These are phyloP conservation scores for Diogma glabrata DNA, from an alignment of 2,888 invertebrate genomes.

Conservation along the genomic window DNA sequence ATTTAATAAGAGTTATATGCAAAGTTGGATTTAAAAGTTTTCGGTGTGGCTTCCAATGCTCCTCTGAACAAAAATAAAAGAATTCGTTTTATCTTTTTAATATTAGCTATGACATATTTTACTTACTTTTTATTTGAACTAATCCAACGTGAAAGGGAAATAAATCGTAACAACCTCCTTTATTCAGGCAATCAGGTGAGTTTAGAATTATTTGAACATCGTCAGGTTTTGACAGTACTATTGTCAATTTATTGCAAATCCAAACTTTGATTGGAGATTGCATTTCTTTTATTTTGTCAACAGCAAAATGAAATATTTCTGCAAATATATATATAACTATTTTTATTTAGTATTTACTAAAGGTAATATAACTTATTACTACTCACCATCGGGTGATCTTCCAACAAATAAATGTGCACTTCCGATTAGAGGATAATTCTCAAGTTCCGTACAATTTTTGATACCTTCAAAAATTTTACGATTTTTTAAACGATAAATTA, in stretches of 20 bases:
- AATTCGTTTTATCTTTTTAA: too few relatives aligned
- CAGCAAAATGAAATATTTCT: too few relatives aligned
- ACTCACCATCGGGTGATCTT: background rate
- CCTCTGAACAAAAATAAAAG: too few relatives aligned
- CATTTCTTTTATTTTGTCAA: too few relatives aligned
- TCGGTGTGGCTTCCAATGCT: background rate
- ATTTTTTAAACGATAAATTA: background rate
- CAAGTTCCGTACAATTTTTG: background rate
- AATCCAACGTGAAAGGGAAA: background rate
- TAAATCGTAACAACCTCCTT: background rate
- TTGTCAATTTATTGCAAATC: background rate
- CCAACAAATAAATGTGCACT: background rate
- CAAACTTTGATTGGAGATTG: background rate
- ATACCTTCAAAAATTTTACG: background rate
- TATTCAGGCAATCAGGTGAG: background rate
- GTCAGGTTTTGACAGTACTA: background rate
- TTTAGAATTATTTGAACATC: background rate
- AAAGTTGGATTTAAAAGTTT: conserved; percentile 4
- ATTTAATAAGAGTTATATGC: background rate
- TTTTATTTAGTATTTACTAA: too few relatives aligned
- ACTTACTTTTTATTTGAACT: background rate
- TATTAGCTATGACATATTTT: too few relatives aligned
- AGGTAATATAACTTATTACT: too few relatives aligned
- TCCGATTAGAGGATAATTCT: background rate
- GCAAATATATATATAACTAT: too few relatives aligned